A percentile compares a stretch with the other conserved stretches of the same genome.
These are phyloP conservation scores for Hydrotaea diabolus DNA, from an alignment of 2,888 invertebrate genomes.

Conservation along the genomic window DNA sequence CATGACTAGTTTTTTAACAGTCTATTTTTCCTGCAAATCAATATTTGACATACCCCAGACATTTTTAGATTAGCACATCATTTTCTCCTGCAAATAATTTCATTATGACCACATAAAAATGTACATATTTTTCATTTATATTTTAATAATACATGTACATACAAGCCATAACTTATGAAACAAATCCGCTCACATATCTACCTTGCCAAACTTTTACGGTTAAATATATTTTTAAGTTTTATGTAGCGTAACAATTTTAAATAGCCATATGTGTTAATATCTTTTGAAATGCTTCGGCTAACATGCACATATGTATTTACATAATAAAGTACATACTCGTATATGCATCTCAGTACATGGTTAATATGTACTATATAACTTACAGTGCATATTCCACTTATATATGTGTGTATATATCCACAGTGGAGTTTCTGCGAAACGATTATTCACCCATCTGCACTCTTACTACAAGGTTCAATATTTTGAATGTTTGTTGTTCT, in stretches of 20 bases:
- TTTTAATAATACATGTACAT: too few species aligned
- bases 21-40: too few species aligned
- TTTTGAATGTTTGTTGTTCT: background rate
- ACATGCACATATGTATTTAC: background rate
- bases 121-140: too few species aligned
- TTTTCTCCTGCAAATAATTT: too few species aligned
- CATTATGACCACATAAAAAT: too few species aligned
- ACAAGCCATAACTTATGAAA: background rate
- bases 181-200: too few species aligned
- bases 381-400: background rate
- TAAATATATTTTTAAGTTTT: constrained; percentile 27
- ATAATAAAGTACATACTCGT: background rate
- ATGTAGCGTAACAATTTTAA: background rate
- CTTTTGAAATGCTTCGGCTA: background rate
- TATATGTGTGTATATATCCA: background rate
- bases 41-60: too few species aligned
- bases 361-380: background rate
- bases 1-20: too few species aligned
- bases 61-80: too few species aligned
- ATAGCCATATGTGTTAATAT: constrained; percentile 9
- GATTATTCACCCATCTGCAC: background rate
- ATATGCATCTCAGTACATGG: background rate
- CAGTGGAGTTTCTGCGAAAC: background rate
- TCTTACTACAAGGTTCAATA: constrained; percentile 2
- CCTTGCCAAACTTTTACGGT: background rate